A percentile compares a stretch with the other conserved stretches of the same genome.
Evolutionary conservation across 2,797 vertebrate genomes (phyloP).

Genomic region (Lycodopsis pacificus): DNA sequence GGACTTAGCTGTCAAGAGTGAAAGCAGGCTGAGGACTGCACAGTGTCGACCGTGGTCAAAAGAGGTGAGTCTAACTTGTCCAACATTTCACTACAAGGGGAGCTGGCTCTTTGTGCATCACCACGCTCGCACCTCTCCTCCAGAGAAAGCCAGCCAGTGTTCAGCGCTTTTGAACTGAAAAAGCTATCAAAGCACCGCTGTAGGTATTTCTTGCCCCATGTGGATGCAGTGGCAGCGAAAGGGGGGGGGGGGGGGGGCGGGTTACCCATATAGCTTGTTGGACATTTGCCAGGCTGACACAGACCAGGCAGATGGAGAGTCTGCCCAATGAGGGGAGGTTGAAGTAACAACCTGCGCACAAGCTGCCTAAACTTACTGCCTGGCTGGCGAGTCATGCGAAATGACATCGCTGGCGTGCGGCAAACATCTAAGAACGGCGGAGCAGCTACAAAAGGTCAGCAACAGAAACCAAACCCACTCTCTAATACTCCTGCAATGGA

Average conservation of each 20-base stretch:
- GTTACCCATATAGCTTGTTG: slow-evolving; percentile 58
- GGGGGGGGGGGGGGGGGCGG: background rate
- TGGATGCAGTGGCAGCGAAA: slow-evolving; percentile 42
- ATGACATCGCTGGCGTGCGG: slow-evolving; percentile 53
- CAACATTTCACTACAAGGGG: slow-evolving; percentile 59
- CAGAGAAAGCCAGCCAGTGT: slow-evolving; percentile 47
- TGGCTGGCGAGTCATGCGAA: slow-evolving; percentile 54
- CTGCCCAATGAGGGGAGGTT: slow-evolving; percentile 51
- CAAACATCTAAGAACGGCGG: slow-evolving; percentile 50
- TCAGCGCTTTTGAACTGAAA: slow-evolving; percentile 28
- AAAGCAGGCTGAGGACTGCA: slow-evolving; percentile 51
- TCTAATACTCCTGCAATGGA: slow-evolving; percentile 3
- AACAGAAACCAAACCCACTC: slow-evolving; percentile 29
- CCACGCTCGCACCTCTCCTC: slow-evolving; percentile 38
- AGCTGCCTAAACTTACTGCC: slow-evolving; percentile 63
- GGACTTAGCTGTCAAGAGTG: slow-evolving; percentile 63
- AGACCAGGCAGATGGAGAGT: slow-evolving; percentile 57
- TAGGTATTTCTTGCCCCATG: slow-evolving; percentile 58
- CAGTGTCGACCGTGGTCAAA: slow-evolving; percentile 59
- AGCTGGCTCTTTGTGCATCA: slow-evolving; percentile 57
- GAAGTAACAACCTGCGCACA: slow-evolving; percentile 67
- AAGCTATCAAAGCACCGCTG: slow-evolving; percentile 67
- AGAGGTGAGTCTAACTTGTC: slow-evolving; percentile 62
- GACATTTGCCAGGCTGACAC: slow-evolving; percentile 66
- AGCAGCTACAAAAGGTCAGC: slow-evolving; percentile 56